Evolutionary conservation across 2,888 invertebrate genomes (phyloP).

Genomic region (Maniola hyperantus): DNA sequence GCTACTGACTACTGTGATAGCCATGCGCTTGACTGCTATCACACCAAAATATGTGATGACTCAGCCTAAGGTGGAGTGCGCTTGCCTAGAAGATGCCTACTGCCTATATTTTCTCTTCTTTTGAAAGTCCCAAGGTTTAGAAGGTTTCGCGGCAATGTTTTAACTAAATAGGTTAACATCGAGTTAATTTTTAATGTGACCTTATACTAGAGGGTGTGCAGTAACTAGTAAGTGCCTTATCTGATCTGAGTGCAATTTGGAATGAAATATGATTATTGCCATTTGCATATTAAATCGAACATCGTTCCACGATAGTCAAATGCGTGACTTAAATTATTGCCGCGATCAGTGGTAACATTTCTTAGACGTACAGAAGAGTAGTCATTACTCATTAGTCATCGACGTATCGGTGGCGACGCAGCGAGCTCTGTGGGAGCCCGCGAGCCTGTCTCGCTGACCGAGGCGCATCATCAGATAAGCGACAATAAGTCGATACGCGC

Average conservation of each 20-base stretch:
- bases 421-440: conserved; percentile 45
- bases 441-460: conserved; percentile 40
- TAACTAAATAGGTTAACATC: not conserved
- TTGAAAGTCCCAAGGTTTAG: too few species aligned
- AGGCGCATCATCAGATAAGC: conserved; percentile 75
- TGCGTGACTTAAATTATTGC: conserved; percentile 73
- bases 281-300: conserved; percentile 68
- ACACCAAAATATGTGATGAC: too few species aligned
- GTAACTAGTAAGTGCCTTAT: not conserved
- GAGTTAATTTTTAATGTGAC: not conserved
- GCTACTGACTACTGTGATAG: conserved; percentile 61
- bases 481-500: conserved; percentile 75
- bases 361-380: conserved; percentile 64
- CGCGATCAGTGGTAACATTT: conserved; percentile 69
- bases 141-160: too few species aligned
- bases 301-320: conserved; percentile 65
- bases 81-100: too few species aligned
- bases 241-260: conserved; percentile 50
- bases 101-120: too few species aligned
- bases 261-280: conserved; percentile 56
- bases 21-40: too few species aligned
- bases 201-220: not conserved
- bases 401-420: conserved; percentile 49
- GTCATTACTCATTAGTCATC: conserved; percentile 75
- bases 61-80: too few species aligned